These are phyloP conservation scores for Temnopleurus reevesii DNA, from an alignment of 53 echinoderm and acorn worm genomes.

Conservation along the genomic window DNA sequence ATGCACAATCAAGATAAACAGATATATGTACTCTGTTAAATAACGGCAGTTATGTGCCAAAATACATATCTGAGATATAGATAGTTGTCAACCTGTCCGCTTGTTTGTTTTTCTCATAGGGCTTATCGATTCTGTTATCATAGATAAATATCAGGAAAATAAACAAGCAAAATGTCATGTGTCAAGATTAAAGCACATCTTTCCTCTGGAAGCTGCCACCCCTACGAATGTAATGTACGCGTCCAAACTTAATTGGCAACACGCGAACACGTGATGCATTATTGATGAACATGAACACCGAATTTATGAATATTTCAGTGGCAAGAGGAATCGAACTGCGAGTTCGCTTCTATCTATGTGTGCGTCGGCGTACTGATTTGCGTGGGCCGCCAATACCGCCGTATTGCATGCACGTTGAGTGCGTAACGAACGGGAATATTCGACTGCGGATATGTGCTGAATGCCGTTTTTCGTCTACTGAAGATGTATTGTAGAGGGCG, in stretches of 20 bases:
- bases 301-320: slow-evolving; percentile 61
- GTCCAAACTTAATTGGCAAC: slow-evolving; percentile 60
- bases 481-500: slow-evolving; percentile 42
- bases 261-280: slow-evolving; percentile 61
- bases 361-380: slow-evolving; percentile 23
- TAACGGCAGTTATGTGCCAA: too few relatives aligned
- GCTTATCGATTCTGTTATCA: too few relatives aligned
- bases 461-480: slow-evolving; percentile 48
- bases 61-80: too few relatives aligned
- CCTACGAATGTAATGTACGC: slow-evolving; percentile 33
- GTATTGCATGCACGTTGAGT: background rate
- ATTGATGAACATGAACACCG: slow-evolving; percentile 55
- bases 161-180: background rate
- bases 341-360: slow-evolving; percentile 23
- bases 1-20: too few relatives aligned
- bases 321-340: slow-evolving; percentile 35
- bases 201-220: background rate
- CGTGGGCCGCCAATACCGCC: background rate
- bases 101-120: too few relatives aligned
- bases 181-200: background rate
- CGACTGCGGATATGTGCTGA: background rate
- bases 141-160: too few relatives aligned
- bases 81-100: too few relatives aligned
- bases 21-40: too few relatives aligned
- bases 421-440: background rate